A percentile compares a stretch with the other conserved stretches of the same genome.
Conservation (phyloP, 1,140 invertebrate genomes). For the Lepidurus apus region DNA sequence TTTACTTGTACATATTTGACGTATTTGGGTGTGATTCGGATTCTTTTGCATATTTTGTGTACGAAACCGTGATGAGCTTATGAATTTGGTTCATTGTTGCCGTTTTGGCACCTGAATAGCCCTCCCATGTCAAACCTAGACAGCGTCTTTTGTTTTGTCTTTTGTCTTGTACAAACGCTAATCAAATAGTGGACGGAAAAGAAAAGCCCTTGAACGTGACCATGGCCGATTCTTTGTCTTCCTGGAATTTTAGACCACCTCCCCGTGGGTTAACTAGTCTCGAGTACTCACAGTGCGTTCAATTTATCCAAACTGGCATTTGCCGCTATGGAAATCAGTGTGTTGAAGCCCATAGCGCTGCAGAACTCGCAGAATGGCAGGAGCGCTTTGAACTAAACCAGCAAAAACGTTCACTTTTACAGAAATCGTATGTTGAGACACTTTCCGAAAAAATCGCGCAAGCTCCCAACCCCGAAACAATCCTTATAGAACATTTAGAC, state of each 20-base stretch:
- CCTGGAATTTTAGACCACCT: slow-evolving; percentile 39
- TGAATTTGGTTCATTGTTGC: neutral
- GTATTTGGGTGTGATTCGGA: slow-evolving; percentile 9
- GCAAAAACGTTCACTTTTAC: slow-evolving; percentile 41
- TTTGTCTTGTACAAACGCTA: neutral
- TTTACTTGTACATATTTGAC: slow-evolving; percentile 8
- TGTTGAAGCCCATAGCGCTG: slow-evolving; percentile 64
- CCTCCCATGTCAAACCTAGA: too few species aligned
- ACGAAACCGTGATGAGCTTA: neutral
- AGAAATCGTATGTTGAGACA: slow-evolving; percentile 25
- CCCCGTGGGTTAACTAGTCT: slow-evolving; percentile 45
- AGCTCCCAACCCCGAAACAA: slow-evolving; percentile 47
- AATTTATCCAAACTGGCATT: slow-evolving; percentile 48
- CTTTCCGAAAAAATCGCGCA: slow-evolving; percentile 48
- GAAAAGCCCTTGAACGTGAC: neutral
- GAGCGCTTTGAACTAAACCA: slow-evolving; percentile 61
- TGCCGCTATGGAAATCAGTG: slow-evolving; percentile 67
- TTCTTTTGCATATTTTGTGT: neutral
- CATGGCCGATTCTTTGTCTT: neutral
- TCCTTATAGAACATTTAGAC: slow-evolving; percentile 49
- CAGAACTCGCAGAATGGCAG: slow-evolving; percentile 68
- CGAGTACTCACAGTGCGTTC: slow-evolving; percentile 54
- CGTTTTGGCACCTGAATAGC: too few species aligned
- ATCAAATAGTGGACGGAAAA: neutral
- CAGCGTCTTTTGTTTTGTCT: neutral